Conservation (phyloP, 2,797 vertebrate species). For the Urophycis tenuis region DNA sequence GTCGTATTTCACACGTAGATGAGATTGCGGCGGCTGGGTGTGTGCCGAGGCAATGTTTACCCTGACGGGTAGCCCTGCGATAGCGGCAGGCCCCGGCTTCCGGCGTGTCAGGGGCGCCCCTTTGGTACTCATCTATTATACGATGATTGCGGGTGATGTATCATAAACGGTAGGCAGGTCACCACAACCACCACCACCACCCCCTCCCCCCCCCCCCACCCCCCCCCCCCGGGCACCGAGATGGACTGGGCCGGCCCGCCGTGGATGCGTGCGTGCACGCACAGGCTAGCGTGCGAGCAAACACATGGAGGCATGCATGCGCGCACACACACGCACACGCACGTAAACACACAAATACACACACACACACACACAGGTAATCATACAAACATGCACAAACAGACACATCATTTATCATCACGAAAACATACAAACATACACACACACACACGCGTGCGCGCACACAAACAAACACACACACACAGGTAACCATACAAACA, state of each 20-base stretch:
- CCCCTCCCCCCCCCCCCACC: too few relatives aligned
- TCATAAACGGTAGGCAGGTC: too few relatives aligned
- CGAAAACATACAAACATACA: background rate
- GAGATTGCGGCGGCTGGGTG: slow-evolving; percentile 19
- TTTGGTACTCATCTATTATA: too few relatives aligned
- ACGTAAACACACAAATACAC: too few relatives aligned
- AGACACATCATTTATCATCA: background rate
- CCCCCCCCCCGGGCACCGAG: too few relatives aligned
- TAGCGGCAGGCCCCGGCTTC: background rate
- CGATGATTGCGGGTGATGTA: too few relatives aligned
- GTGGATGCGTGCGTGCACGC: background rate
- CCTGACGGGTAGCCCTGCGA: background rate
- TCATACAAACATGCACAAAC: slow-evolving; percentile 1
- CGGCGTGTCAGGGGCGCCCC: too few relatives aligned
- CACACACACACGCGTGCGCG: slow-evolving; percentile 16
- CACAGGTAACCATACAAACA: background rate
- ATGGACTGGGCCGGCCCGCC: too few relatives aligned
- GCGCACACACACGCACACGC: slow-evolving; percentile 2
- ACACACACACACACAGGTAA: too few relatives aligned
- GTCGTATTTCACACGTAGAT: slow-evolving; percentile 26
- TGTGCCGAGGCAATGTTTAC: slow-evolving; percentile 10
- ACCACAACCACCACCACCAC: too few relatives aligned
- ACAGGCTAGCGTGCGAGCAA: background rate
- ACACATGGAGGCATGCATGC: slow-evolving; percentile 1
- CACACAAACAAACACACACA: slow-evolving; percentile 6